phyloP scores from a whole-genome alignment of 2,797 vertebrate species.

The Phrynocephalus guinanensis region DNA sequence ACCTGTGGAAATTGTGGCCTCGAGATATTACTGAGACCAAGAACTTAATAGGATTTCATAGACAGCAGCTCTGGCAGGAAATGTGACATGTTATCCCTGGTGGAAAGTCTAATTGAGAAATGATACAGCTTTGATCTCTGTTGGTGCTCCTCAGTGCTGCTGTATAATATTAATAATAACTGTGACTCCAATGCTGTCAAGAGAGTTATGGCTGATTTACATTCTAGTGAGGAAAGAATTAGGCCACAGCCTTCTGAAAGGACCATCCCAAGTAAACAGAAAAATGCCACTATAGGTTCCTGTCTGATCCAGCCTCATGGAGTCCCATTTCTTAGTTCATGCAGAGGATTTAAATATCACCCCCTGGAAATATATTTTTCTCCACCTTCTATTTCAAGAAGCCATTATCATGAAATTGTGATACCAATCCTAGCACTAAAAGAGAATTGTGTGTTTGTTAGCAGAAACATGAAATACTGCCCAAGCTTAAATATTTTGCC shows the following conservation, averaged over 20 bases:
- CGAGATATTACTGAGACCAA: slow-evolving; percentile 34
- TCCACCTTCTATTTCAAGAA: neutral
- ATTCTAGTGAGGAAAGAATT: slow-evolving; percentile 21
- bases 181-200: slow-evolving; percentile 32
- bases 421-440: neutral
- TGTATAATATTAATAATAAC: slow-evolving; percentile 40
- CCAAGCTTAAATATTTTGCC: neutral
- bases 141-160: slow-evolving; percentile 29
- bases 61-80: slow-evolving; percentile 29
- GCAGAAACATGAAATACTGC: neutral
- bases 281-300: neutral
- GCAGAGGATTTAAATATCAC: neutral
- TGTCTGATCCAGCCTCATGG: neutral
- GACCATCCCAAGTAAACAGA: slow-evolving; percentile 14
- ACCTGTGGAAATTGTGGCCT: slow-evolving; percentile 33
- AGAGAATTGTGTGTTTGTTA: neutral
- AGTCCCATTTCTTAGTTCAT: slow-evolving; percentile 4
- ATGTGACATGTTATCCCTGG: slow-evolving; percentile 45
- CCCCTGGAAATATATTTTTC: neutral
- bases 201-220: slow-evolving; percentile 34
- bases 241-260: slow-evolving; percentile 17
- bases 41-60: slow-evolving; percentile 33
- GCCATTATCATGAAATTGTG: neutral
- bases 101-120: slow-evolving; percentile 46
- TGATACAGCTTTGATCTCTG: slow-evolving; percentile 48